Conservation (phyloP, 2,797 vertebrate genomes). For the Denticeps clupeoides region DNA sequence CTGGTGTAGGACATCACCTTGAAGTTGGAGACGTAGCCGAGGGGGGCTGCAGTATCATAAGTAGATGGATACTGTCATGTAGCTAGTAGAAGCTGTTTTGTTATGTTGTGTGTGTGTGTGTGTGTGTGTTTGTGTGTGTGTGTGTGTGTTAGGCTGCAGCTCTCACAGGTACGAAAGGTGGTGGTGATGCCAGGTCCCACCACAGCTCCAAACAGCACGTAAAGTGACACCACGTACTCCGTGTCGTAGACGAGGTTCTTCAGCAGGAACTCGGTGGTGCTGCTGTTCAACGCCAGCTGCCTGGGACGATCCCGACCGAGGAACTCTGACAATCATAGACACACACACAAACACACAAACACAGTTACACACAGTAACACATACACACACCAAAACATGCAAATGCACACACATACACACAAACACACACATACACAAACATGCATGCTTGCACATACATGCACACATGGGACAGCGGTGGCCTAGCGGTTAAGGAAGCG, state of each 20-base stretch:
- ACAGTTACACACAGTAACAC: slow-evolving; percentile 10
- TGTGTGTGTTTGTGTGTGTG: background rate
- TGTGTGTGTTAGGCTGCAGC: background rate
- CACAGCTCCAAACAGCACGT: slow-evolving; percentile 70
- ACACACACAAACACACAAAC: background rate
- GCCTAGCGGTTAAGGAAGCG: no score
- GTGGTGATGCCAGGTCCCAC: slow-evolving; percentile 74
- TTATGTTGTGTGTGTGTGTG: background rate
- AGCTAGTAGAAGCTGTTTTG: background rate
- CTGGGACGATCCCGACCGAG: slow-evolving; percentile 63
- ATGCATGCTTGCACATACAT: background rate
- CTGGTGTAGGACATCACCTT: slow-evolving; percentile 68
- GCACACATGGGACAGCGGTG: no score
- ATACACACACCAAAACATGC: background rate
- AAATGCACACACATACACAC: background rate
- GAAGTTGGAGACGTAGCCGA: slow-evolving; percentile 78
- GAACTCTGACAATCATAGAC: slow-evolving; percentile 58
- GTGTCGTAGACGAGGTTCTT: slow-evolving; percentile 68
- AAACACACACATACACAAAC: background rate
- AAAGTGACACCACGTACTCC: slow-evolving; percentile 75
- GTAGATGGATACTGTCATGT: background rate
- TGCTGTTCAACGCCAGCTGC: slow-evolving; percentile 68
- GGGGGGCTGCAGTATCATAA: slow-evolving; percentile 44
- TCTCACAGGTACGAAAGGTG: slow-evolving; percentile 78
- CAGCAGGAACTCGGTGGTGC: slow-evolving; percentile 56